Evolutionary conservation across 2,888 invertebrate species (phyloP).

Genomic region (Cecidostiba fungosa): DNA sequence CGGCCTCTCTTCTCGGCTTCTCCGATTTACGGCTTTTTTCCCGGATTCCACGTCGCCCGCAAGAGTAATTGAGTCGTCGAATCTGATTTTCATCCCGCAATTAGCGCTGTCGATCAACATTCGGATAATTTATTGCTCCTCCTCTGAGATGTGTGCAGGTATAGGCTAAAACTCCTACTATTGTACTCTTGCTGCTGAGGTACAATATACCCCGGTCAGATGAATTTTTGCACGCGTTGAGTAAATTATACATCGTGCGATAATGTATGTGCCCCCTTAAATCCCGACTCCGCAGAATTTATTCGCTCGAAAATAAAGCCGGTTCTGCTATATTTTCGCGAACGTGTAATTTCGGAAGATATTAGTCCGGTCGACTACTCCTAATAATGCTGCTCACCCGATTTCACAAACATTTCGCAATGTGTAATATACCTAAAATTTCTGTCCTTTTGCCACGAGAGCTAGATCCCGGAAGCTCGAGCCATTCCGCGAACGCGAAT

Average conservation of each 20-base stretch:
- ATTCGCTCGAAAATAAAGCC: not conserved
- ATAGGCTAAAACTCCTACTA: too few species aligned
- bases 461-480: too few species aligned
- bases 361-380: not conserved
- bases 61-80: conserved; percentile 22
- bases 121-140: not conserved
- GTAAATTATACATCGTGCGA: conserved; percentile 18
- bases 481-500: too few species aligned
- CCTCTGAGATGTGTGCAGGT: not conserved
- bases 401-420: not conserved
- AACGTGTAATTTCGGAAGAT: conserved; percentile 11
- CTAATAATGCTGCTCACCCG: not conserved
- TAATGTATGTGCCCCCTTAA: not conserved
- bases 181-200: too few species aligned
- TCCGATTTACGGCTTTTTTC: not conserved
- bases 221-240: conserved; percentile 12
- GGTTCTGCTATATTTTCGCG: not conserved
- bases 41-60: not conserved
- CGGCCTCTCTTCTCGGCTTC: not conserved
- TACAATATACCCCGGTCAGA: too few species aligned
- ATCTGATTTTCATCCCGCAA: not conserved
- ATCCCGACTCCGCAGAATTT: not conserved
- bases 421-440: too few species aligned
- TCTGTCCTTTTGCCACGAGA: too few species aligned
- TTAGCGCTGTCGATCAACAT: not conserved